phyloP scores from a whole-genome alignment of 2,113 vertebrate species.

The Martes martes region DNA sequence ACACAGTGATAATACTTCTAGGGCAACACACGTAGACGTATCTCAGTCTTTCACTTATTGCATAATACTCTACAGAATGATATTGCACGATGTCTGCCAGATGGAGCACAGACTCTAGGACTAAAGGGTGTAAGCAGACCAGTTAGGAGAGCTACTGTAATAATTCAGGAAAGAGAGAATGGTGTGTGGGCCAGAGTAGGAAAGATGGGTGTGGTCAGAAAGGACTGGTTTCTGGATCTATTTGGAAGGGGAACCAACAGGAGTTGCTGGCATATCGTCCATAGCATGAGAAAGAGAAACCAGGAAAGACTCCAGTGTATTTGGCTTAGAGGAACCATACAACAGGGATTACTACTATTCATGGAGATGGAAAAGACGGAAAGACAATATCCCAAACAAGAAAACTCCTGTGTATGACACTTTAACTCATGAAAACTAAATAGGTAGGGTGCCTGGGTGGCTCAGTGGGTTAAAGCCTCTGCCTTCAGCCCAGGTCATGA shows the following conservation, averaged over 20 bases:
- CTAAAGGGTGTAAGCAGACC: accelerated
- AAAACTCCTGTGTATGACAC: not conserved
- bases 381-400: not conserved
- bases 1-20: not conserved
- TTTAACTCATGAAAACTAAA: slow-evolving; percentile 16
- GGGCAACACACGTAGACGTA: not conserved
- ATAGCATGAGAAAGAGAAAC: not conserved
- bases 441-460: not conserved
- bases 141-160: not conserved
- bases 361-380: not conserved
- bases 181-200: not conserved
- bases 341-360: not conserved
- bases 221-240: not conserved
- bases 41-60: not conserved
- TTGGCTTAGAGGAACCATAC: not conserved
- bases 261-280: not conserved
- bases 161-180: not conserved
- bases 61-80: not conserved
- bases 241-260: not conserved
- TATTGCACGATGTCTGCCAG: not conserved
- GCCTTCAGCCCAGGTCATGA: too few relatives aligned
- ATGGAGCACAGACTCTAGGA: not conserved
- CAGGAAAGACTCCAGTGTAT: not conserved
- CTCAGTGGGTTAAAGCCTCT: too few relatives aligned
- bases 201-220: not conserved